Conservation (phyloP, 2,113 vertebrate species). For the Parus major region DNA sequence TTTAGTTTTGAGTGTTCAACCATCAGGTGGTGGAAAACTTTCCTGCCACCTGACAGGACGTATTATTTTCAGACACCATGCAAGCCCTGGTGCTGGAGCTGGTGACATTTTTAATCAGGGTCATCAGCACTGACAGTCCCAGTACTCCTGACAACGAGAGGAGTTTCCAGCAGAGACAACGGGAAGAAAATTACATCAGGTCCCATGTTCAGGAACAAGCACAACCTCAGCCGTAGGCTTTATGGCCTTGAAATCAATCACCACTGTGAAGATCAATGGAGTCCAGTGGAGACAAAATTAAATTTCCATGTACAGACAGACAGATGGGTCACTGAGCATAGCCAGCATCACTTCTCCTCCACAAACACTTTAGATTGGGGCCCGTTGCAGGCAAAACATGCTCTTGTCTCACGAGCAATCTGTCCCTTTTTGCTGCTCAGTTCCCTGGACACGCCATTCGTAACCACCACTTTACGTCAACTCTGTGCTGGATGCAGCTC, state of each 20-base stretch:
- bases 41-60: neutral
- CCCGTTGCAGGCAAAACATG: neutral
- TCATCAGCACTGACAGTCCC: constrained; percentile 35
- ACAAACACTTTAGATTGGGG: neutral
- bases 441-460: neutral
- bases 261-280: neutral
- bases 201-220: neutral
- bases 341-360: neutral
- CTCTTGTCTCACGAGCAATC: neutral
- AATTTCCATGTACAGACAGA: neutral
- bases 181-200: constrained; percentile 20
- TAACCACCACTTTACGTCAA: neutral
- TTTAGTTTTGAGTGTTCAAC: neutral
- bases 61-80: constrained; percentile 6
- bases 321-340: neutral
- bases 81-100: neutral
- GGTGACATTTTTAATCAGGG: constrained; percentile 60
- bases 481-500: neutral
- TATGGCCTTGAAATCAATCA: constrained; percentile 30
- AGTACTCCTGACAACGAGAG: constrained; percentile 3
- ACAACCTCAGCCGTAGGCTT: constrained; percentile 1
- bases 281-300: neutral
- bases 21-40: constrained; percentile 13
- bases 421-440: neutral
- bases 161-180: neutral